Evolutionary conservation across 2,888 invertebrate species (phyloP).

Genomic region (Drosophila lutescens): DNA sequence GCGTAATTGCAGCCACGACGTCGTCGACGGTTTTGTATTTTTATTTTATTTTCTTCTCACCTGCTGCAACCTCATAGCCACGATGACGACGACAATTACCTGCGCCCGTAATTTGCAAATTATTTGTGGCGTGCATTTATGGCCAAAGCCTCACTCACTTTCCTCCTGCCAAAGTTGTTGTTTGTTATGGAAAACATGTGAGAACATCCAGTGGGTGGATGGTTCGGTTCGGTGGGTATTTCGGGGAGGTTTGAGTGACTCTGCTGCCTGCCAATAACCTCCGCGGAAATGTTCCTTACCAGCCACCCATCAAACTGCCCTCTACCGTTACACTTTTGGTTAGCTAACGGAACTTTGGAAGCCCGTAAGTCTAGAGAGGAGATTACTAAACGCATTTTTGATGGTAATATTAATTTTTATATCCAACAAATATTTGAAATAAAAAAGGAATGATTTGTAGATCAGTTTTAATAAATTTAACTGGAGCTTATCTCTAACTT

Average conservation of each 20-base stretch:
- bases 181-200: constrained; percentile 63
- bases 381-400: not conserved
- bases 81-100: constrained; percentile 48
- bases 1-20: constrained; percentile 39
- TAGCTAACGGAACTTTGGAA: constrained; percentile 9
- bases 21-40: constrained; percentile 41
- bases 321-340: constrained; percentile 26
- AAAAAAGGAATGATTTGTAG: too few species aligned
- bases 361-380: not conserved
- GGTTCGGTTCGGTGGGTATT: not conserved
- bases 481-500: too few species aligned
- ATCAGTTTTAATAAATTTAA: too few species aligned
- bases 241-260: not conserved
- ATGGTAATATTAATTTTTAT: not conserved
- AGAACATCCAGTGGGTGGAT: constrained; percentile 21
- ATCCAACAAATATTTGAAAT: too few species aligned
- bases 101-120: constrained; percentile 64
- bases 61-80: constrained; percentile 31
- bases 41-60: constrained; percentile 62
- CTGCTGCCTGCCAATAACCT: constrained; percentile 7
- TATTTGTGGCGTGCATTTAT: constrained; percentile 64
- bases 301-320: constrained; percentile 10
- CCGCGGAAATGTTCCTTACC: constrained; percentile 25
- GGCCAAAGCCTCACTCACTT: constrained; percentile 23
- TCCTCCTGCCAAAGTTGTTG: constrained; percentile 34